Percentiles rank a stretch among this genome's conserved stretches.
Conservation (phyloP, 1,140 invertebrate species). For the Vollenhovia emeryi region DNA sequence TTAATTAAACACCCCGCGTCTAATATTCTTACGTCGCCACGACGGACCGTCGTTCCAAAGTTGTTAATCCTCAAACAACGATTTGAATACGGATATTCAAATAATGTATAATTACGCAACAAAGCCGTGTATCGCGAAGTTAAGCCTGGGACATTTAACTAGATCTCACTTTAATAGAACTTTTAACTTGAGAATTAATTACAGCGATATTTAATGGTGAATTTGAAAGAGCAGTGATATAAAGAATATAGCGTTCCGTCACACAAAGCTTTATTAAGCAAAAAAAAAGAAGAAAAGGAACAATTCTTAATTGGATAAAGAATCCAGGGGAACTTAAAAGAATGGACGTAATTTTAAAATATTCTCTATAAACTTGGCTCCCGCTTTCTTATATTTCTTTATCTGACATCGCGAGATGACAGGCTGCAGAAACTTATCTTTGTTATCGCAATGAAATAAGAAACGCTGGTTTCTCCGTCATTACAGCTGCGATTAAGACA, state of each 20-base stretch:
- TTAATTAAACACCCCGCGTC: not conserved
- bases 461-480: not conserved
- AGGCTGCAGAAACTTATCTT: not conserved
- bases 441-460: not conserved
- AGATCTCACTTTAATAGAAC: not conserved
- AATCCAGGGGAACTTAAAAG: not conserved
- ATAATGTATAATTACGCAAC: not conserved
- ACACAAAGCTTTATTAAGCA: not conserved
- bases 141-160: not conserved
- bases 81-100: not conserved
- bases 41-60: not conserved
- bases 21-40: not conserved
- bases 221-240: not conserved
- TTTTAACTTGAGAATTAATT: not conserved
- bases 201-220: not conserved
- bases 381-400: not conserved
- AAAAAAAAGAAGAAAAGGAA: not conserved
- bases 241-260: not conserved
- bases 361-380: not conserved
- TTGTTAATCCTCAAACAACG: not conserved
- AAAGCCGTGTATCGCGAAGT: not conserved
- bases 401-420: not conserved
- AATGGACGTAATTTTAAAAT: not conserved
- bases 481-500: not conserved
- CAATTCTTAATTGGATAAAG: slow-evolving; percentile 8